A percentile compares a stretch with the other conserved stretches of the same genome.
Evolutionary conservation across 2,797 vertebrate genomes (phyloP).

Genomic region (Bovichtus diacanthus): DNA sequence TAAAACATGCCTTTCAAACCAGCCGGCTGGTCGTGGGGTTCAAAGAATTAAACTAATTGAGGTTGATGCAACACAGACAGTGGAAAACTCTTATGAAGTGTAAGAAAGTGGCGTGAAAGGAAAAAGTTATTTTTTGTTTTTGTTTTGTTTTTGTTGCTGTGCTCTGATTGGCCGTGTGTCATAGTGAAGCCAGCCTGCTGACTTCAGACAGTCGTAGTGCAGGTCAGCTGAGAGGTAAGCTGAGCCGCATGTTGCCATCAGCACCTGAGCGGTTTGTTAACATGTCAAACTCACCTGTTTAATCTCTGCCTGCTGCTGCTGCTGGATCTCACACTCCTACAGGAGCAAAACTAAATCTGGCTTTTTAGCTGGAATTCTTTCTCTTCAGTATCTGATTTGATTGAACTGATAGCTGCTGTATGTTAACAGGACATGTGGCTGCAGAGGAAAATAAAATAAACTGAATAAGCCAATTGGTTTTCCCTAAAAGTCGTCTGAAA

Average conservation of each 20-base stretch:
- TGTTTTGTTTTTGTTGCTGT: too few relatives aligned
- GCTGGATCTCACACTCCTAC: neutral
- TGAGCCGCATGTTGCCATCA: neutral
- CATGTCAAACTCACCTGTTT: slow-evolving; percentile 37
- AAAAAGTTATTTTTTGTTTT: neutral
- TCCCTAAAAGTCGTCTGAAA: too few relatives aligned
- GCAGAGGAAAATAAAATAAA: neutral
- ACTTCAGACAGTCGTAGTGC: neutral
- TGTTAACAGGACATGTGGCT: neutral
- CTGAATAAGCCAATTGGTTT: neutral
- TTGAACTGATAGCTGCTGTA: neutral
- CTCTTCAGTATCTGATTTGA: neutral
- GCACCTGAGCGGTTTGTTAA: slow-evolving; percentile 2
- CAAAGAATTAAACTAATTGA: neutral
- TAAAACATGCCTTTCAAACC: too few relatives aligned
- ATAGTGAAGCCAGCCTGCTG: too few relatives aligned
- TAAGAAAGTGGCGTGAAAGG: neutral
- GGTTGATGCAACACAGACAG: neutral
- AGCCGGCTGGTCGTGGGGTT: too few relatives aligned
- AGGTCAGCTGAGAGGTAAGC: slow-evolving; percentile 13
- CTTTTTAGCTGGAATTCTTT: neutral
- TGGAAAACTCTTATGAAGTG: neutral
- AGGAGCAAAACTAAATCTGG: neutral
- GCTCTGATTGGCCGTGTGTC: too few relatives aligned
- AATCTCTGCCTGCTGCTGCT: slow-evolving; percentile 18